These are phyloP conservation scores for Diabrotica undecimpunctata DNA, from an alignment of 1,140 invertebrate species.

Conservation along the genomic window DNA sequence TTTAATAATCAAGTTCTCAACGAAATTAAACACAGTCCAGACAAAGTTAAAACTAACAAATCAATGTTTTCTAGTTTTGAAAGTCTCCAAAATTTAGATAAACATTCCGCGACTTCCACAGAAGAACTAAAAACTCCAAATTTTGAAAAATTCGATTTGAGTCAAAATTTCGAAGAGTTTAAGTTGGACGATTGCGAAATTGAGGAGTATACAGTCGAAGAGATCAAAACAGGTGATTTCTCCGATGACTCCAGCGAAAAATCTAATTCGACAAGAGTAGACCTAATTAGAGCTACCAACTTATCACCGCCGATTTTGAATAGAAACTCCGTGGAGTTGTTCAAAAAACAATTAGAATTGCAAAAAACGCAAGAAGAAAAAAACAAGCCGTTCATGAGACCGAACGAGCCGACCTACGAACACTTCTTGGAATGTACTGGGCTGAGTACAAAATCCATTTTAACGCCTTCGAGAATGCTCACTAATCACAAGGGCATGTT, in stretches of 20 bases:
- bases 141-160: conserved; percentile 59
- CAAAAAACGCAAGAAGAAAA: conserved; percentile 26
- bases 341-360: conserved; percentile 40
- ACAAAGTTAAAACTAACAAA: conserved; percentile 29
- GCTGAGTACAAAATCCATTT: conserved; percentile 75
- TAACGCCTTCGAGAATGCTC: conserved; percentile 65
- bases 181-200: conserved; percentile 73
- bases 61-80: conserved; percentile 45
- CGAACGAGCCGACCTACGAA: conserved; percentile 55
- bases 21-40: conserved; percentile 40
- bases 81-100: conserved; percentile 44
- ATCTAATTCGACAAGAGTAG: conserved; percentile 25
- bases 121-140: conserved; percentile 28
- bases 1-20: conserved; percentile 51
- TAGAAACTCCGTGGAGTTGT: conserved; percentile 33
- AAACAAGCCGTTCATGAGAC: conserved; percentile 11
- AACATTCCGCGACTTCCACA: conserved; percentile 38
- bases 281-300: conserved; percentile 35
- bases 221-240: conserved; percentile 29
- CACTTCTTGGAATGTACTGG: conserved; percentile 76
- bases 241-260: conserved; percentile 9
- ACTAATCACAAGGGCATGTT: conserved; percentile 73
- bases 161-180: conserved; percentile 76
- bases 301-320: conserved; percentile 32
- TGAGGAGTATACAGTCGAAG: conserved; percentile 45